Base-by-base conservation (phyloP, 2,888 invertebrate genomes). In the Aethes cnicana region DNA sequence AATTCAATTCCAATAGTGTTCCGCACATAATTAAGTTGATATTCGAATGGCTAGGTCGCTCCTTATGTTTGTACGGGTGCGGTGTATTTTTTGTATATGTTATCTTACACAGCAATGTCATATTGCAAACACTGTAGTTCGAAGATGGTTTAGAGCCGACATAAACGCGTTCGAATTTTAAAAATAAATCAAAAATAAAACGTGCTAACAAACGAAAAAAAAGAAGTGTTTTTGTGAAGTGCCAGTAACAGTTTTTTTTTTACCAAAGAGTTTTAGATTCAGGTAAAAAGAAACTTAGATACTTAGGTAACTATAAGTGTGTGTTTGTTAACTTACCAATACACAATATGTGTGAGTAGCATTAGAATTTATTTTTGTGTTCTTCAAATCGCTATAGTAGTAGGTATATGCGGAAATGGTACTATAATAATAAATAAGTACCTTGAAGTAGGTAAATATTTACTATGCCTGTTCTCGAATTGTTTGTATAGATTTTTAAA, bases 91-190 rank as follows among this genome's bases (percentile, higher is more conserved):
- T 58, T 61, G 64, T 68, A 63, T 74, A 67, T 83, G 81, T 86
- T 86, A 87, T 87, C 87, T 81, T 77, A 74, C 71, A 74, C 82
- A 83, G 82, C 82, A 82, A 81, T 86, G 87, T 85, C 81, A 82
- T 84, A 86, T 74, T 77, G 77, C 81, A 81, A 81, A 81, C 74
- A 78, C 62, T 67, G 49, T 69, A 69, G 69, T 68, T 55, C 41
- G 61, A 57, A 64, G 64, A 66, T 58, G 63, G 43, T 52, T 52
- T 26, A 54, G 52, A 30, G 35, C n/a, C 48, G 28, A 36, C 43
- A 18, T 55, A 42, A 46, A 57, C 55, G 57, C 21, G 37, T 55
- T 23, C 30, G 12, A 37, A 23, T 33, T 21, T 53, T 33, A 28
- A 42, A 42, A 47, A 26, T 14, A 9, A 28, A 47, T 50, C 30